Percentiles rank a stretch among this genome's conserved stretches.
phyloP scores from a whole-genome alignment of 1,140 invertebrate genomes.

The Aporrectodea caliginosa region DNA sequence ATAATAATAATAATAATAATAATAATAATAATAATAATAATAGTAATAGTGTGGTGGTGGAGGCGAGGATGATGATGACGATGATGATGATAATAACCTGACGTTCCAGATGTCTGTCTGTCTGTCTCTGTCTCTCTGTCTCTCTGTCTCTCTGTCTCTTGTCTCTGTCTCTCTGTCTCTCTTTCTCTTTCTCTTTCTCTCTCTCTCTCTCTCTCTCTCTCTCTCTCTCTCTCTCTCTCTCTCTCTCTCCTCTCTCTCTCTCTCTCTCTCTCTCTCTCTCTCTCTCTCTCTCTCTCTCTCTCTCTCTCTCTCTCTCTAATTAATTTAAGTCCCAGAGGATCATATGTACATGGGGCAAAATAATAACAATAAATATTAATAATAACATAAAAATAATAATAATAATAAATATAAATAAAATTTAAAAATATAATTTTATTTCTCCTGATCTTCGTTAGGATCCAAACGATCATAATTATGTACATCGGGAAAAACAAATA shows the following conservation, averaged over 20 bases:
- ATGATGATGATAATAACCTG: neutral
- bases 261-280: slow-evolving; percentile 10
- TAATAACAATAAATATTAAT: no score
- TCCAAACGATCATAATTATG: neutral
- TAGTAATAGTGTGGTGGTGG: no score
- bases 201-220: slow-evolving; percentile 10
- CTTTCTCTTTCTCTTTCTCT: neutral
- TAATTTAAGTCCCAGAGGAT: neutral
- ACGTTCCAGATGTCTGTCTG: neutral
- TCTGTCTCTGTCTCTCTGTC: neutral
- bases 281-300: slow-evolving; percentile 10
- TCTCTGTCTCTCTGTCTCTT: neutral
- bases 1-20: no score
- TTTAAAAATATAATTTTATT: no score
- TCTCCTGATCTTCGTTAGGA: neutral
- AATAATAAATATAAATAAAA: no score
- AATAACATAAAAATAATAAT: no score
- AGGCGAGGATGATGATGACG: no score
- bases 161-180: neutral
- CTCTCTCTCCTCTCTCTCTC: slow-evolving; percentile 5
- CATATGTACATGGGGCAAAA: no score
- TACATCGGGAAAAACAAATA: no score
- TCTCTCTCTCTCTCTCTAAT: neutral
- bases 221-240: slow-evolving; percentile 10
- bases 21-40: no score